Evolutionary conservation across 2,113 vertebrate species (phyloP).

Genomic region (Trichechus manatus): DNA sequence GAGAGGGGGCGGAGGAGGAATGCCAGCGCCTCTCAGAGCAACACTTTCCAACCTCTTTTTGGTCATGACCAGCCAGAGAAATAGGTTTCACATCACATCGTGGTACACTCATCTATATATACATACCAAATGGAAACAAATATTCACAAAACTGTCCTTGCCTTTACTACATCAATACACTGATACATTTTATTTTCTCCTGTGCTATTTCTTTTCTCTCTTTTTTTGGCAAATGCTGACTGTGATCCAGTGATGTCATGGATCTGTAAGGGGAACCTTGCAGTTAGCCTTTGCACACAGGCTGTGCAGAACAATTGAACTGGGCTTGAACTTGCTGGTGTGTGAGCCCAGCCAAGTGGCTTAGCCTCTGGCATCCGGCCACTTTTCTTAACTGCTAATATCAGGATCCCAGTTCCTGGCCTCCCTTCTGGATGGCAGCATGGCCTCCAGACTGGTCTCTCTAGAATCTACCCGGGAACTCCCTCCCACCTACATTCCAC

Average conservation of each 20-base stretch:
- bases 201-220: too few species aligned
- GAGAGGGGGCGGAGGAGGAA: too few species aligned
- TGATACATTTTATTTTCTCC: not conserved
- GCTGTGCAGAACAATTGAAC: not conserved
- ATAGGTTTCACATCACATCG: not conserved
- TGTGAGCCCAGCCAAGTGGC: not conserved
- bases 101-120: not conserved
- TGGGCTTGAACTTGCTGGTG: not conserved
- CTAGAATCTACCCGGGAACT: not conserved
- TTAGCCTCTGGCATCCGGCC: not conserved
- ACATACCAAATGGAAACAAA: not conserved
- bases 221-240: not conserved
- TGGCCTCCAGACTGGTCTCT: not conserved
- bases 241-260: not conserved
- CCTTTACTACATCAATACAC: not conserved
- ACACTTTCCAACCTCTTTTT: not conserved
- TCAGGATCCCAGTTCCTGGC: not conserved
- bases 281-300: rapidly evolving
- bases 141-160: not conserved
- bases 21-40: not conserved
- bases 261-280: not conserved
- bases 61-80: rapidly evolving
- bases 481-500: not conserved
- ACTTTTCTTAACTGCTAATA: not conserved
- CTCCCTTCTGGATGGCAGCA: not conserved